Conservation (phyloP, 2,797 vertebrate genomes). For the Ceryle rudis region DNA sequence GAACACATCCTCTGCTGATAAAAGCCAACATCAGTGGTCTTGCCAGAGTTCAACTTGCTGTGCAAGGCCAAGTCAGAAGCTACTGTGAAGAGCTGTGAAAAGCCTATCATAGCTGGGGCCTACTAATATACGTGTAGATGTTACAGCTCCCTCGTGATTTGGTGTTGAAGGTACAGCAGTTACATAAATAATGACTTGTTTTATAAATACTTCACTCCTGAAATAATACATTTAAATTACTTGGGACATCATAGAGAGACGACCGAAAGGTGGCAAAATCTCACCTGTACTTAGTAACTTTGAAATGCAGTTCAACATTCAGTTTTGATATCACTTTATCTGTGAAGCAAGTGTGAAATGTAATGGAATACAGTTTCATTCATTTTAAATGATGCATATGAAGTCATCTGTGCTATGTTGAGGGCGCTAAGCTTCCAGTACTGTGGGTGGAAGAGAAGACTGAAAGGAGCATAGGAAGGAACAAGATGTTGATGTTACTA, state of each 20-base stretch:
- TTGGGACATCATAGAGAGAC: neutral
- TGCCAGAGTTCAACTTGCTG: neutral
- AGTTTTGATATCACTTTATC: neutral
- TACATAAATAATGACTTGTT: neutral
- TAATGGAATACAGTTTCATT: conserved; percentile 42
- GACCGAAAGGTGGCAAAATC: neutral
- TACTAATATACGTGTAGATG: neutral
- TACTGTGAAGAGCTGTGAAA: neutral
- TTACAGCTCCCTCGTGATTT: neutral
- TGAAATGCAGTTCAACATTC: neutral
- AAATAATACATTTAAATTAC: neutral
- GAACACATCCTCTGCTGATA: neutral
- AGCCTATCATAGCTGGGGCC: neutral
- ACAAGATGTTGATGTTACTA: neutral
- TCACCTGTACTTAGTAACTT: neutral
- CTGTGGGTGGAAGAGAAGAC: neutral
- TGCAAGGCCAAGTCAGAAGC: neutral
- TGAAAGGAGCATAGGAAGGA: neutral
- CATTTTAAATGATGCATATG: conserved; percentile 39
- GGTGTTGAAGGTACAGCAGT: neutral
- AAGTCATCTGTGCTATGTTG: neutral
- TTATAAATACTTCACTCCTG: neutral
- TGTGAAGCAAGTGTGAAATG: neutral
- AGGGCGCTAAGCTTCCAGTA: neutral
- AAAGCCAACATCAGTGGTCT: neutral